Conservation (phyloP, 2,113 vertebrate species). For the Rhinopomastus cyanomelas region DNA sequence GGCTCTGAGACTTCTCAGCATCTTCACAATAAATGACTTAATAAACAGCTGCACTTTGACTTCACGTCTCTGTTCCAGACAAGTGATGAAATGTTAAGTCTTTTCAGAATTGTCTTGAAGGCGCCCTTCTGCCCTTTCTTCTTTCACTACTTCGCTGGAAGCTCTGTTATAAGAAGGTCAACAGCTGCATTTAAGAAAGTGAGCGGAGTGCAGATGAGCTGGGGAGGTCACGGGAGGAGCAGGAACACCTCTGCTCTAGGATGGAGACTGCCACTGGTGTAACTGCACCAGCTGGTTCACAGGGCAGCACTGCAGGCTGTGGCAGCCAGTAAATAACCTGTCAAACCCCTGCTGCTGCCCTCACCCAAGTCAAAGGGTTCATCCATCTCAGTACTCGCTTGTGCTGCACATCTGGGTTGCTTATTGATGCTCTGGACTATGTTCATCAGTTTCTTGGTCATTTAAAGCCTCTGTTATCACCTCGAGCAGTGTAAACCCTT, state of each 20-base stretch:
- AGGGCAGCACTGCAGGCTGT: conserved; percentile 62
- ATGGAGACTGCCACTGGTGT: neutral
- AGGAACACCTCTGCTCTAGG: neutral
- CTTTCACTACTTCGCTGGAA: neutral
- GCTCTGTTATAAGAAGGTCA: neutral
- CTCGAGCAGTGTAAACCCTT: conserved; percentile 58
- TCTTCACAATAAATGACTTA: neutral
- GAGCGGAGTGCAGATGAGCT: neutral
- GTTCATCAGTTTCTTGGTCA: conserved; percentile 59
- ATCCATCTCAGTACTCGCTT: conserved; percentile 64
- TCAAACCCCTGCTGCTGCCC: conserved; percentile 62
- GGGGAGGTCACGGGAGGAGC: conserved; percentile 16
- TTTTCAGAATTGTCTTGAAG: neutral
- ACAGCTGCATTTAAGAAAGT: neutral
- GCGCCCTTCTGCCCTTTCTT: neutral
- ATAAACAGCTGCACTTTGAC: neutral
- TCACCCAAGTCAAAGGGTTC: conserved; percentile 65
- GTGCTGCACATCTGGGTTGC: conserved; percentile 64
- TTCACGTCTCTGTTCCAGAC: neutral
- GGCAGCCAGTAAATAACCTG: conserved; percentile 71
- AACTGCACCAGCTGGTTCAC: conserved; percentile 60
- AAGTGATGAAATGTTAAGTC: neutral
- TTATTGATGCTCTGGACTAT: conserved; percentile 64
- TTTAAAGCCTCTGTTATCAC: conserved; percentile 66
- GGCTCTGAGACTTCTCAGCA: neutral